These are phyloP conservation scores for Meandrusa payeni DNA, from an alignment of 2,888 invertebrate genomes.

Conservation along the genomic window DNA sequence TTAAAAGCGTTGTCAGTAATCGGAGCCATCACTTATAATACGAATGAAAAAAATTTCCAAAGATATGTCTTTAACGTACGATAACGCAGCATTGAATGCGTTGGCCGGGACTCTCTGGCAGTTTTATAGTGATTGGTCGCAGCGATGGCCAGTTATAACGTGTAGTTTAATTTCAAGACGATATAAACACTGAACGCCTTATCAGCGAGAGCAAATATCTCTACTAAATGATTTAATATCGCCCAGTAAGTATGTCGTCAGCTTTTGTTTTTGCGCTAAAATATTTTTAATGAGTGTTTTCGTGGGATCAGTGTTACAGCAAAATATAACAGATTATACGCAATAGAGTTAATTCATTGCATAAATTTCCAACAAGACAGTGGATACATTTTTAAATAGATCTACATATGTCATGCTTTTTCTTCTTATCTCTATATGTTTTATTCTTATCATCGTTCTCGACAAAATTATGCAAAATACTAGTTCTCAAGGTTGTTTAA, in stretches of 20 bases:
- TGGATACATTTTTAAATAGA: too few species aligned
- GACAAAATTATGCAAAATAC: constrained; percentile 13
- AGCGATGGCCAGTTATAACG: constrained; percentile 34
- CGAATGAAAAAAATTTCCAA: constrained; percentile 31
- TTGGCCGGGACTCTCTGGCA: constrained; percentile 39
- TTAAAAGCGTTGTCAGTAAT: constrained; percentile 60
- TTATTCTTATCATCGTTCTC: too few species aligned
- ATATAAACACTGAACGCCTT: constrained; percentile 26
- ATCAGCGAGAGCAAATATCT: constrained; percentile 19
- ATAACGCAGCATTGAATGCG: constrained; percentile 63
- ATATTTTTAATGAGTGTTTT: constrained; percentile 8
- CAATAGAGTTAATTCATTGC: too few species aligned
- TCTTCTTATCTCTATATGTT: too few species aligned
- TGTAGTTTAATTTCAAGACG: constrained; percentile 32
- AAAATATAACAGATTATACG: too few species aligned
- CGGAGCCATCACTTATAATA: constrained; percentile 65
- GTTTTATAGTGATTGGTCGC: constrained; percentile 56
- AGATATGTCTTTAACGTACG: constrained; percentile 46
- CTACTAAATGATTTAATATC: constrained; percentile 16
- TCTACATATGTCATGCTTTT: too few species aligned
- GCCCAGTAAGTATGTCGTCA: constrained; percentile 17
- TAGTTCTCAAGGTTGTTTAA: constrained; percentile 11
- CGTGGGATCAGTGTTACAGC: constrained; percentile 2
- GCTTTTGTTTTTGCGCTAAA: constrained; percentile 21
- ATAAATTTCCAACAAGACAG: too few species aligned